A percentile compares a stretch with the other conserved stretches of the same genome.
phyloP scores from a whole-genome alignment of 1,140 invertebrate species.

The Coboldia fuscipes region DNA sequence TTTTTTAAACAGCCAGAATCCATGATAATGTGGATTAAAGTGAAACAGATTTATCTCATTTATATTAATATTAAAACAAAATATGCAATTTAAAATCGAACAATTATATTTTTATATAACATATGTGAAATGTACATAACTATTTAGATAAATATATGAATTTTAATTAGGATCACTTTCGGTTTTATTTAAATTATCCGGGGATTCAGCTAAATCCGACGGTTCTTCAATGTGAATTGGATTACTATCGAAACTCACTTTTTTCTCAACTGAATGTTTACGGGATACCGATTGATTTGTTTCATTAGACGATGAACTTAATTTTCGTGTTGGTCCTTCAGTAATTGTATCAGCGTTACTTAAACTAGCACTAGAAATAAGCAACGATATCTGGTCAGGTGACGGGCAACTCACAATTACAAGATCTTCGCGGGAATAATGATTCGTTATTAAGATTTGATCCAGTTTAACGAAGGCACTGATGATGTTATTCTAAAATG shows the following conservation, averaged over 20 bases:
- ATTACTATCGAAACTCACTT: neutral
- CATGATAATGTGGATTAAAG: no score
- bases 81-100: no score
- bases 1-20: no score
- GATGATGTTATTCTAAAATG: slow-evolving; percentile 64
- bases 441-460: slow-evolving; percentile 44
- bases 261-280: neutral
- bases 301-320: slow-evolving; percentile 10
- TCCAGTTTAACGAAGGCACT: slow-evolving; percentile 65
- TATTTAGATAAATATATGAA: no score
- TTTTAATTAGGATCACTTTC: no score
- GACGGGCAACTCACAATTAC: slow-evolving; percentile 71
- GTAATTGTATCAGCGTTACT: slow-evolving; percentile 19
- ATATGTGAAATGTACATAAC: no score
- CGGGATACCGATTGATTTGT: neutral
- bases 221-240: neutral
- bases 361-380: slow-evolving; percentile 53
- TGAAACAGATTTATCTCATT: no score
- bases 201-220: no score
- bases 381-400: slow-evolving; percentile 76
- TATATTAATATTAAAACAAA: no score
- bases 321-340: slow-evolving; percentile 9
- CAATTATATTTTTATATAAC: no score
- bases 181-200: no score
- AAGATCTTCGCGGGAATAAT: slow-evolving; percentile 60